Evolutionary conservation across 2,113 vertebrate species (phyloP).

Genomic region (Scomber colias): DNA sequence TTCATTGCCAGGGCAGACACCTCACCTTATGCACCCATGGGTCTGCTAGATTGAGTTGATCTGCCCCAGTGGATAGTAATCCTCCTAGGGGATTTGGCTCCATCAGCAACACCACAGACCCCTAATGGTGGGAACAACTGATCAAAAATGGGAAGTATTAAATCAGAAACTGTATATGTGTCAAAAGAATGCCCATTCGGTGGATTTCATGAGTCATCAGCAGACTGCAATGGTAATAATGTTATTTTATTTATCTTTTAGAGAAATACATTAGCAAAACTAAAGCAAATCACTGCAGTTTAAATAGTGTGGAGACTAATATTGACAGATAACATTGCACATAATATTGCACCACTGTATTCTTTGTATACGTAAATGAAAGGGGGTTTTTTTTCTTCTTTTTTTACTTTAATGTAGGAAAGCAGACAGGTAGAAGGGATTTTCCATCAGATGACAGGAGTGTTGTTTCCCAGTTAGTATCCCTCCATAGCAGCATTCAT

Average conservation of each 20-base stretch:
- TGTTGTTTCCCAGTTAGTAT: conserved; percentile 42
- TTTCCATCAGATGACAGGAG: conserved; percentile 35
- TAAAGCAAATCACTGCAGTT: not conserved
- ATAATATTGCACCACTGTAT: not conserved
- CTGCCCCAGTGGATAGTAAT: conserved; percentile 82
- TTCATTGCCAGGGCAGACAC: conserved; percentile 37
- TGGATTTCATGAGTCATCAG: conserved; percentile 63
- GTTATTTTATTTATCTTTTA: not conserved
- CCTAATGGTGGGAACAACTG: conserved; percentile 45
- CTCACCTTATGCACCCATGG: conserved; percentile 65
- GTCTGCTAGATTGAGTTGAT: conserved; percentile 79
- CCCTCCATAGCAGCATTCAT: conserved; percentile 45
- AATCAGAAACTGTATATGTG: conserved; percentile 47
- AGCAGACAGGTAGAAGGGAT: conserved; percentile 20
- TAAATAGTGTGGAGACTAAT: too few relatives aligned
- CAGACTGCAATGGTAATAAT: not conserved
- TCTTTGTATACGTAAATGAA: not conserved
- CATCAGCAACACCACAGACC: conserved; percentile 52
- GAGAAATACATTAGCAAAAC: not conserved
- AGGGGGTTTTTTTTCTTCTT: not conserved
- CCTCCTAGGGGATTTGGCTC: conserved; percentile 88
- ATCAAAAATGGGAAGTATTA: conserved; percentile 50
- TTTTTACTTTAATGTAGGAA: not conserved
- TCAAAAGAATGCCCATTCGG: conserved; percentile 34
- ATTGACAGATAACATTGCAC: too few relatives aligned